Conservation (phyloP, 1,140 invertebrate species). For the Ips nitidus region DNA sequence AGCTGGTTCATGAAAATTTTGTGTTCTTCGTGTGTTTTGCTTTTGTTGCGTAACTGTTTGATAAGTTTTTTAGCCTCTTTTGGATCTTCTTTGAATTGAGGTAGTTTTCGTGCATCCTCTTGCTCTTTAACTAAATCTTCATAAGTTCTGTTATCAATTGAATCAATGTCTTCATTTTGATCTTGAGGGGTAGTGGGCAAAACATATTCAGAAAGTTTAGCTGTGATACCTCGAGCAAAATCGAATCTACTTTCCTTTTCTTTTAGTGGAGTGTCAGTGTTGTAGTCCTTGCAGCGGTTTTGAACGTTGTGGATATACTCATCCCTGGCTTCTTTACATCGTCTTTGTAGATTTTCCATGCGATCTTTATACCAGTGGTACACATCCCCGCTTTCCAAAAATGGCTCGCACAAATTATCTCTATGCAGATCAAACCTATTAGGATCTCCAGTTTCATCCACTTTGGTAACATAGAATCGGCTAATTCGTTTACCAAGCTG, state of each 20-base stretch:
- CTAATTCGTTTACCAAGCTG: not conserved
- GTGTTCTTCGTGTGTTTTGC: slow-evolving; percentile 33
- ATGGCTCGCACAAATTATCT: slow-evolving; percentile 41
- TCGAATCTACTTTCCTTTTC: slow-evolving; percentile 4
- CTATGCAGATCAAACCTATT: slow-evolving; percentile 13
- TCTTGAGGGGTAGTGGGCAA: not conserved
- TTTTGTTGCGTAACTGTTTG: slow-evolving; percentile 45
- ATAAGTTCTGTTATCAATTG: slow-evolving; percentile 23
- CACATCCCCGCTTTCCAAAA: slow-evolving; percentile 54
- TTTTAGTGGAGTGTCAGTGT: not conserved
- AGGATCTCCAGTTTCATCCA: not conserved
- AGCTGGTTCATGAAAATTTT: slow-evolving; percentile 43
- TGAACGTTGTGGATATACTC: slow-evolving; percentile 29
- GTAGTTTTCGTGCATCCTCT: slow-evolving; percentile 21
- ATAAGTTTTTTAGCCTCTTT: slow-evolving; percentile 42
- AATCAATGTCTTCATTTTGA: not conserved
- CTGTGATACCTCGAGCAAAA: not conserved
- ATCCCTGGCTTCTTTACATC: slow-evolving; percentile 39
- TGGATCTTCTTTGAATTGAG: slow-evolving; percentile 31
- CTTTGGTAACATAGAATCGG: slow-evolving; percentile 14
- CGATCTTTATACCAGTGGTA: slow-evolving; percentile 60
- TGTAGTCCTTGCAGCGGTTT: not conserved
- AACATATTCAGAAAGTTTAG: too few relatives aligned
- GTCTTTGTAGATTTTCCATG: slow-evolving; percentile 43
- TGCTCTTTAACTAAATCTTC: slow-evolving; percentile 38